phyloP scores from a whole-genome alignment of 2,797 vertebrate genomes.

The Lagothrix lagotricha region DNA sequence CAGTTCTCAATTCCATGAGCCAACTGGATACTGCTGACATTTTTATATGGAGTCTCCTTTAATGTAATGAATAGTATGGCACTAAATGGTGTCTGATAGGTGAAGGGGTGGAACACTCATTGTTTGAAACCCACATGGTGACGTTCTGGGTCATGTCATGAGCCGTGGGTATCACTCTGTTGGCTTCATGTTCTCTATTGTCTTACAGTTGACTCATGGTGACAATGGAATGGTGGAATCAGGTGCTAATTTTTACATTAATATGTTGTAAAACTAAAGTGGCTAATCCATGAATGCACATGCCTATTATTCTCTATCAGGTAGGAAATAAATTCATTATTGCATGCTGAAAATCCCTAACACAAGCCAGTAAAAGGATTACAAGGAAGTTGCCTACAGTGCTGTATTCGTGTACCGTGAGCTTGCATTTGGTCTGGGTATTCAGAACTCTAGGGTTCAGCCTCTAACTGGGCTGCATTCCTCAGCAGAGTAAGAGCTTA shows the following conservation, averaged over 20 bases:
- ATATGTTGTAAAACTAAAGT: not conserved
- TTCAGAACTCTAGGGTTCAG: not conserved
- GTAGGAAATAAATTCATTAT: not conserved
- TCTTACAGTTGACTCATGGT: not conserved
- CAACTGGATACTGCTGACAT: constrained; percentile 46
- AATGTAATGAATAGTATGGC: not conserved
- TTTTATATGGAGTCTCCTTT: constrained; percentile 33
- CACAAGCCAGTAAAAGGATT: not conserved
- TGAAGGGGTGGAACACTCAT: not conserved
- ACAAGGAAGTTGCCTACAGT: not conserved
- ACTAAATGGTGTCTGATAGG: not conserved
- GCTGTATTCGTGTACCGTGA: fast-evolving
- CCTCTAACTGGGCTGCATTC: not conserved
- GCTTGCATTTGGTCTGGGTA: not conserved
- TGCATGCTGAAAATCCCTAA: not conserved
- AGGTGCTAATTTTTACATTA: not conserved
- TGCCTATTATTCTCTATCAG: not conserved
- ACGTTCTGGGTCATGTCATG: not conserved
- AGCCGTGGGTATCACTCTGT: not conserved
- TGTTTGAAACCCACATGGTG: not conserved
- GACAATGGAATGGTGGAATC: not conserved
- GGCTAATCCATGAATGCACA: not conserved
- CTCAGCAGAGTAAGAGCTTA: not conserved
- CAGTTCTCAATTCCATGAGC: constrained; percentile 43
- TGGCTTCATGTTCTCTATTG: not conserved